Evolutionary conservation across 2,888 invertebrate genomes (phyloP), one percentile per base, ranked within the genome.

Genomic region (Choreutis nemorana): DNA sequence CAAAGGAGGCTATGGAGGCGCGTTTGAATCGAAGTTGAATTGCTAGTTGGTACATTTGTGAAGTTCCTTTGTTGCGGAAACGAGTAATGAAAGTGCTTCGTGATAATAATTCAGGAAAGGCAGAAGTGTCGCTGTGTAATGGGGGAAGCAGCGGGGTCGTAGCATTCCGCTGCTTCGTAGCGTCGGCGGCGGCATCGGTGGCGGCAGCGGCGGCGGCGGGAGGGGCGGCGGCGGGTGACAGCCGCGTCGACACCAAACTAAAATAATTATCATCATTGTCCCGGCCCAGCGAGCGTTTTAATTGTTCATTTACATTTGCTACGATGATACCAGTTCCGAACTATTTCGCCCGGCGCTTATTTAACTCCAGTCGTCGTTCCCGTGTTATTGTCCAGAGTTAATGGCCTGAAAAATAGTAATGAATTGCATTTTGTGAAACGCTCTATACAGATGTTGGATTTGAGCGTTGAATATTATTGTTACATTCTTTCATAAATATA

Each of bases 241-340:
- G 53, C 64, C 65, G 60, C 61, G 68, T 58, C 65, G 72, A 70
- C 75, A 68, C 56, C 73, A 58, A 77, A 77, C 78, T 78, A 72
- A 78, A 78, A 78, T 78, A 78, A 77, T 78, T 77, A 78, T 78
- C 67, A 73, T 77, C 72, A 75, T 75, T 75, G 77, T 73, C 66
- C 64, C 65, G 68, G 71, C 65, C 67, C 67, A 66, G 68, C 66
- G 63, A 65, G 65, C 67, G 65, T 58, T 78, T 75, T 77, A 78
- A 78, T 77, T 78, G 78, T 78, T 77, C 77, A 78, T 78, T 77
- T 77, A 77, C 73, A 78, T 77, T 77, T 72, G 71, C 72, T 70
- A 64, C 75, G 64, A 75, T 75, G 73, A 75, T 72, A 72, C 73
- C 72, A 67, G 71, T 71, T 72, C 59, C 54, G 65, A 78, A 77